These are phyloP conservation scores for Furcula furcula DNA, from an alignment of 2,888 invertebrate species.

Conservation along the genomic window DNA sequence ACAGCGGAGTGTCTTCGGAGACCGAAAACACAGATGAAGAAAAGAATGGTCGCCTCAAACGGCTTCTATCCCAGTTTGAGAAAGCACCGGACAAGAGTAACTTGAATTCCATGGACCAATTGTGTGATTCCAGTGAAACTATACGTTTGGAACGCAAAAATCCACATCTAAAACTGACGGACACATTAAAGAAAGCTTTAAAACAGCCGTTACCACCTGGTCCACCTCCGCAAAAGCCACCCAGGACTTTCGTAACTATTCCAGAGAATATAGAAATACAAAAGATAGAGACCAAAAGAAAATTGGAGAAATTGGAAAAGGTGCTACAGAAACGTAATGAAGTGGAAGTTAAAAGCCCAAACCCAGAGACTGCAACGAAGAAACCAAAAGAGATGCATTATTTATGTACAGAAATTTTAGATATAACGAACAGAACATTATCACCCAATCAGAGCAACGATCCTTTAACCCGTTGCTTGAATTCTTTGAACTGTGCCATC, in stretches of 20 bases:
- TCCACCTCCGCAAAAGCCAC: constrained; percentile 89
- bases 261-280: constrained; percentile 46
- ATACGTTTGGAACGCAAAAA: constrained; percentile 68
- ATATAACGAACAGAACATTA: constrained; percentile 58
- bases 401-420: constrained; percentile 72
- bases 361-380: constrained; percentile 38
- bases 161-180: constrained; percentile 72
- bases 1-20: constrained; percentile 76
- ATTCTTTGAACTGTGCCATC: constrained; percentile 67
- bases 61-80: constrained; percentile 30
- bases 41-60: constrained; percentile 51
- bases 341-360: constrained; percentile 47
- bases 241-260: constrained; percentile 80
- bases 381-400: constrained; percentile 74
- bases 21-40: constrained; percentile 74
- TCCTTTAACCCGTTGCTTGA: constrained; percentile 63
- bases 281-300: constrained; percentile 81
- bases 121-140: constrained; percentile 67
- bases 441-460: constrained; percentile 48
- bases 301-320: constrained; percentile 84
- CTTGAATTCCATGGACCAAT: constrained; percentile 52
- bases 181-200: constrained; percentile 84
- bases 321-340: constrained; percentile 74
- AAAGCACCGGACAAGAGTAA: constrained; percentile 41
- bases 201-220: constrained; percentile 85